Base-by-base conservation (phyloP, 2,888 invertebrate genomes). In the Pheosia tremula region DNA sequence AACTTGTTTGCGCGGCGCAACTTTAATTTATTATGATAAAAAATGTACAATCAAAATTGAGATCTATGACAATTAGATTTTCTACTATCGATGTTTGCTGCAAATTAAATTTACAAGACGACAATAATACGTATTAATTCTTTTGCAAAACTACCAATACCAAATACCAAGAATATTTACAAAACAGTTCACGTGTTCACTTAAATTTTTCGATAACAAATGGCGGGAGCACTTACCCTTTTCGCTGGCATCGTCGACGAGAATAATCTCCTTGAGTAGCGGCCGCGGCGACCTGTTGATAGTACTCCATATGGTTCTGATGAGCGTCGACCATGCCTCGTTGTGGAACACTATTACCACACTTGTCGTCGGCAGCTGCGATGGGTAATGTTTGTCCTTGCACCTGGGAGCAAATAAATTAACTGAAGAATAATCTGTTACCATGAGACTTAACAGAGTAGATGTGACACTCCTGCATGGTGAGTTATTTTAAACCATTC, bases 261-360 rank as follows among this genome's bases (percentile, higher is more conserved):
- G 95, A 72, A 99, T 98, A 79, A 99, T 97, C 93, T 99, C 99
- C 82, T 97, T 96, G 59, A 99, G 95, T 60, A 99, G 91, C 1
- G 96, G 95, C 64, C 95, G 94, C 5, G 99, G 99, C 1, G 99
- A 99, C 61, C 99, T 95, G 90, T 98, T 98, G 78, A 99, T 99
- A 43, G 98, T 98, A 85, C 98, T 99, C 97, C 98, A 98, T 49
- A 99, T 98, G 0, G 99, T 99, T 58, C 99, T 95, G 67, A 99
- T 94, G 36, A 99, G 95, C 0, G 99, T 99, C 54, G 98, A 97
- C 99, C 99, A 99, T 0, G 99, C 99, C 89, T 99, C 99, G 89
- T 99, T 99, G 94, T 99, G 99, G 93, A 99, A 99, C 60, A 99
- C 99, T 80, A 99, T 99, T 67, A 99, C 98, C 79, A 99, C 98